These are phyloP conservation scores for Iselma pallidipennis DNA, from an alignment of 2,888 invertebrate genomes.

Conservation along the genomic window DNA sequence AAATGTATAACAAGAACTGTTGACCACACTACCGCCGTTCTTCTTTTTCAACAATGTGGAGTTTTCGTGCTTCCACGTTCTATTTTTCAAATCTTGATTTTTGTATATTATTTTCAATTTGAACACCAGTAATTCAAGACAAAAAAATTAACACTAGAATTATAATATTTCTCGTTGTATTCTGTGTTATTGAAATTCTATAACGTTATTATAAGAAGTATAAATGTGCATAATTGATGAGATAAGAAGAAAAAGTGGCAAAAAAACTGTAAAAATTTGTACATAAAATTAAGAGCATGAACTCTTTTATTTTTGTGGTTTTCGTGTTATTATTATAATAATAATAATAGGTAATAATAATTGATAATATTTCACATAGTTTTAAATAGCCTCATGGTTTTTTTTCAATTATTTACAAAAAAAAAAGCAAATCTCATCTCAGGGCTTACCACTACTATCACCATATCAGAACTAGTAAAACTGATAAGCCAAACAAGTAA, in stretches of 20 bases:
- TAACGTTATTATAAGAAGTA: slow-evolving; percentile 37
- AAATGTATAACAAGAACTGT: neutral
- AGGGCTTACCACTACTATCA: no score
- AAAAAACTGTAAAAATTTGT: slow-evolving; percentile 34
- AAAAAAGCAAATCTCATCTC: neutral
- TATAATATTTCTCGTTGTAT: slow-evolving; percentile 51
- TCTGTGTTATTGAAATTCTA: slow-evolving; percentile 47
- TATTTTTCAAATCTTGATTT: no score
- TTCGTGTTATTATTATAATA: neutral
- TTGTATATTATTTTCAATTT: slow-evolving; percentile 24
- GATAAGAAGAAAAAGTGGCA: neutral
- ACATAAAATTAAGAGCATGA: slow-evolving; percentile 14
- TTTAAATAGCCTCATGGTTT: slow-evolving; percentile 11
- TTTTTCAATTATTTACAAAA: neutral
- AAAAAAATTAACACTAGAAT: slow-evolving; percentile 38
- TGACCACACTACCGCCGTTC: no score
- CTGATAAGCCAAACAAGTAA: no score
- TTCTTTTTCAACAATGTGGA: neutral
- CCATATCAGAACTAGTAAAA: no score
- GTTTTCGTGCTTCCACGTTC: neutral
- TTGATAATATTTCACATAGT: slow-evolving; percentile 1
- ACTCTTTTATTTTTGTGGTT: slow-evolving; percentile 8
- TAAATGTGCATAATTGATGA: slow-evolving; percentile 42
- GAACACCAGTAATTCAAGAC: slow-evolving; percentile 29
- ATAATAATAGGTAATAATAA: no score